Evolutionary conservation across 2,888 invertebrate genomes (phyloP), one percentile per base, ranked within the genome.

Genomic region (Eristalis pertinax): DNA sequence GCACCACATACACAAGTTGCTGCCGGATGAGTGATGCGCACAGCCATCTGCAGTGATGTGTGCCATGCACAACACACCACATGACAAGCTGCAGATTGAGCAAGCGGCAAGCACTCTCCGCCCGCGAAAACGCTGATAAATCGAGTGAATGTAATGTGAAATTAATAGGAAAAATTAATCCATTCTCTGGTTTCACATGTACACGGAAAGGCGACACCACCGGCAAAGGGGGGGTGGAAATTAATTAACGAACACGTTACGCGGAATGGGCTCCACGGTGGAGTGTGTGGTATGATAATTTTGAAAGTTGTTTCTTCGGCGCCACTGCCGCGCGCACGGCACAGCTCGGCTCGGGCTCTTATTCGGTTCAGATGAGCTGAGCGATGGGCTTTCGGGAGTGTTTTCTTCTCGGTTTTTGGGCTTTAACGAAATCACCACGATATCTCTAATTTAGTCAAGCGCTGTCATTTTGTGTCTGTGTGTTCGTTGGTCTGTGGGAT

Each of bases 91-190:
- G 38, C 38, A 38, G 38, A 13, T 38, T 38, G 5, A 38, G 7
- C 13, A 15, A 13, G 15, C 41, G 13, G 38, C 38, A 13, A 13
- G 5, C 50, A 19, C 50, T 19, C 50, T 50, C 19, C 50, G 0
- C 50, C 50, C 50, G 50, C 19, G 19, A n/a, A 50, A 50, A 50
- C 50, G 50, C 4, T 50, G 50, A 50, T 50, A 50, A 50, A 50
- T 50, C 50, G 50, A 50, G 50, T 50, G 50, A 50, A 50, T 50
- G 19, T 50, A 50, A 50, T 50, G 50, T 19, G 50, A 50, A 50
- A 50, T 50, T 50, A 50, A 50, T 50, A 50, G 50, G 50, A 50
- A 50, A 50, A 50, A 50, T 50, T 50, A 50, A 50, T 50, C 50
- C 50, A 19, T 50, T 50, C 50, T 50, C 50, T 7, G 50, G 50